Evolutionary conservation across 2,888 invertebrate genomes (phyloP).

Genomic region (Hirudinaria manillensis): DNA sequence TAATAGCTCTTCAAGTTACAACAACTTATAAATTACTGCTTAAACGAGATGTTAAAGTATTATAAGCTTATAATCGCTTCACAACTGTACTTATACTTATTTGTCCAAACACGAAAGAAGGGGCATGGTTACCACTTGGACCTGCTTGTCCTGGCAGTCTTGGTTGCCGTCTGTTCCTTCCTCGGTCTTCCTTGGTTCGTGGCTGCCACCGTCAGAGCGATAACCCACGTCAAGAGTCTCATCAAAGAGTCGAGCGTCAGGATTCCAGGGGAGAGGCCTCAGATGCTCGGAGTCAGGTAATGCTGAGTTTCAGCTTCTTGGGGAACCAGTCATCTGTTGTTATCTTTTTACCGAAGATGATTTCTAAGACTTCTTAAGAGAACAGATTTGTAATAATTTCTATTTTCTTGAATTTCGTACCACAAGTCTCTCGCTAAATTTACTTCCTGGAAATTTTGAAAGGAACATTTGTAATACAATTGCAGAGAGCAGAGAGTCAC

Average conservation of each 20-base stretch:
- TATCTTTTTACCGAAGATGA: too few relatives aligned
- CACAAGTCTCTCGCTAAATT: too few relatives aligned
- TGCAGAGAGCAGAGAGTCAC: constrained; percentile 71
- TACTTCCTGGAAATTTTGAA: too few relatives aligned
- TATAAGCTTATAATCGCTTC: too few relatives aligned
- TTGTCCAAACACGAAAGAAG: constrained; percentile 62
- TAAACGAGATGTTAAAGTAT: too few relatives aligned
- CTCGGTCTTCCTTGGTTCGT: constrained; percentile 79
- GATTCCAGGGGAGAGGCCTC: constrained; percentile 93
- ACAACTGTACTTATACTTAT: too few relatives aligned
- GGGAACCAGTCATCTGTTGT: neutral
- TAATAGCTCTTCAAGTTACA: too few relatives aligned
- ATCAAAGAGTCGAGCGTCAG: constrained; percentile 91
- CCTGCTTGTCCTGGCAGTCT: constrained; percentile 75
- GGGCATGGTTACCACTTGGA: constrained; percentile 94
- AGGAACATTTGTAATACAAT: neutral
- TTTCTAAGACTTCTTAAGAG: too few relatives aligned
- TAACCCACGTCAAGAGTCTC: constrained; percentile 92
- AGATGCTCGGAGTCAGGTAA: constrained; percentile 79
- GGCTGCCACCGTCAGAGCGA: constrained; percentile 91
- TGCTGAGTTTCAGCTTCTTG: neutral
- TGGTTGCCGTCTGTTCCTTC: constrained; percentile 80
- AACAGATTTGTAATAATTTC: too few relatives aligned
- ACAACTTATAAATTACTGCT: too few relatives aligned
- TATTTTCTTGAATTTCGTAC: too few relatives aligned